A percentile compares a stretch with the other conserved stretches of the same genome.
These are phyloP conservation scores for Trachymyrmex septentrionalis DNA, from an alignment of 1,140 invertebrate species.

Conservation along the genomic window DNA sequence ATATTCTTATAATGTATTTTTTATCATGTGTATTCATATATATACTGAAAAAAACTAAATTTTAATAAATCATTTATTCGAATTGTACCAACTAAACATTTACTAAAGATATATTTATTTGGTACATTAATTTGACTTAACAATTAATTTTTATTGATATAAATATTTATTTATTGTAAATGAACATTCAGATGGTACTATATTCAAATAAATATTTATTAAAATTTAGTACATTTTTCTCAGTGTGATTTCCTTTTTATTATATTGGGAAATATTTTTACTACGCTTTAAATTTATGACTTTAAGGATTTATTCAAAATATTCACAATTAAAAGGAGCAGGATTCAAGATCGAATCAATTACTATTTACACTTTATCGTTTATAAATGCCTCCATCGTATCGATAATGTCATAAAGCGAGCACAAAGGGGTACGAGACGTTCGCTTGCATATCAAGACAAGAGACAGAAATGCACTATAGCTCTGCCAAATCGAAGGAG, in stretches of 20 bases:
- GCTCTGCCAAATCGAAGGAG: slow-evolving; percentile 67
- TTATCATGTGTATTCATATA: neutral
- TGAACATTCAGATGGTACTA: too few species aligned
- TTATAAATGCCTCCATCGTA: neutral
- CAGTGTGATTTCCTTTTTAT: neutral
- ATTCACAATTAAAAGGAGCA: neutral
- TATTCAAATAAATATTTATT: too few species aligned
- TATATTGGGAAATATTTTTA: neutral
- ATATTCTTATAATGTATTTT: neutral
- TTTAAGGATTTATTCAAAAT: neutral
- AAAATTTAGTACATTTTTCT: too few species aligned
- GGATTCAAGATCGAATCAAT: neutral
- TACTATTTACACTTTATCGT: neutral
- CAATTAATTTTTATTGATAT: too few species aligned
- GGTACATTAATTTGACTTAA: too few species aligned
- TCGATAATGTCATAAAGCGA: slow-evolving; percentile 40
- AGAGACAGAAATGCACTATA: slow-evolving; percentile 28
- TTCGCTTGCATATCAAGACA: slow-evolving; percentile 35
- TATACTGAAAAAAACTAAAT: too few species aligned
- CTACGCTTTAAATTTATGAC: neutral
- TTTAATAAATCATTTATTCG: too few species aligned
- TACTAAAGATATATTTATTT: too few species aligned
- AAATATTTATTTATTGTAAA: too few species aligned
- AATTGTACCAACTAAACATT: too few species aligned
- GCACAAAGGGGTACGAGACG: slow-evolving; percentile 29